Evolutionary conservation across 2,113 vertebrate species (phyloP), one percentile per base, ranked within the genome.

Genomic region (Scalopus aquaticus): DNA sequence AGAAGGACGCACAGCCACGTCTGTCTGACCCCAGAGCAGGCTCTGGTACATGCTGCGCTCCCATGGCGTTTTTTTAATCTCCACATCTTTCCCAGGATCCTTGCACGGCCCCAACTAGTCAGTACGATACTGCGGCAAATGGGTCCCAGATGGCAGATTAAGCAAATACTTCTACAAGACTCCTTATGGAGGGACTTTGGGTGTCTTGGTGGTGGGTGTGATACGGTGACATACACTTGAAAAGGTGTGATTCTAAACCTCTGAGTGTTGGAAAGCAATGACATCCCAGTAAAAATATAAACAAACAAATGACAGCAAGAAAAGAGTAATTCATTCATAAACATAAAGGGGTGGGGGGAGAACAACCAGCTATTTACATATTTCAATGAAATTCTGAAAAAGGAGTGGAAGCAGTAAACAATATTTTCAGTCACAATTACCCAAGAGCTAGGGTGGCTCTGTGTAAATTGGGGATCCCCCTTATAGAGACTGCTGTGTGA

Each of bases 281-380:
- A 51, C 49, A 51, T 5, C 49, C 49, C 49, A 51, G 17, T 17
- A 51, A 51, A 49, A 51, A 51, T 51, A 51, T 51, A 51, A 51
- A 51, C 49, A 49, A 49, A 49, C 46, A 78, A 93, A 78, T 51
- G 35, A 79, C n/a, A 88, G 64, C 35, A 76, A 82, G 58, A 67
- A 67, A 90, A 70, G 39, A 65, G 87, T 42, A 72, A 39, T 51
- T n/a, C 88, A 69, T 46, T 62, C 54, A 76, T 46, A 80, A 91
- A 9, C 58, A 24, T 37, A 62, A n/a, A 28, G 17, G 79, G 46
- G 46, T 58, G 80, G 56, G 30, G 49, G 30, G 19, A 44, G 49
- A 70, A 32, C 62, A 39, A 58, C 76, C 67, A 86, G 81, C 37
- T 76, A 39, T 62, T 76, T 90, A 20, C 81, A 42, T 54, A 87